These are phyloP conservation scores for Zaprionus taronus DNA, from an alignment of 1,140 invertebrate species.

Conservation along the genomic window DNA sequence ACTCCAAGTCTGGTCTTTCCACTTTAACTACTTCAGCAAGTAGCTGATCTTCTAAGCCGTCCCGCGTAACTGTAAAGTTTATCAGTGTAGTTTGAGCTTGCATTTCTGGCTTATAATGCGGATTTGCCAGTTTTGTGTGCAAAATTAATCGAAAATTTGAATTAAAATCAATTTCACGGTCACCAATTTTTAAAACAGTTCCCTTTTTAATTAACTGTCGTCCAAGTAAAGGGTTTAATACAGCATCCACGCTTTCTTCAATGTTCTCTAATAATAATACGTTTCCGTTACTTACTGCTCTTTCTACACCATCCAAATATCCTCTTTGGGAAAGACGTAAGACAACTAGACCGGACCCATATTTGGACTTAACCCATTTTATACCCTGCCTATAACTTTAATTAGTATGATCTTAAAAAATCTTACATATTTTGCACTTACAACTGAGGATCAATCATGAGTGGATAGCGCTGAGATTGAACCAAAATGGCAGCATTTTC, in stretches of 20 bases:
- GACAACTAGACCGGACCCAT: constrained; percentile 89
- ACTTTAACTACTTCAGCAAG: constrained; percentile 97
- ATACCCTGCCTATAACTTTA: constrained; percentile 89
- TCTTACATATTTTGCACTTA: constrained; percentile 61
- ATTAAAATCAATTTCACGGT: constrained; percentile 96
- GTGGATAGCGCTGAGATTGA: constrained; percentile 95
- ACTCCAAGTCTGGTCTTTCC: constrained; percentile 96
- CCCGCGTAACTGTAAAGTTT: constrained; percentile 97
- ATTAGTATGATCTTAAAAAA: neutral
- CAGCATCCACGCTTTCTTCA: constrained; percentile 94
- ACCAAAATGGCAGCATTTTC: constrained; percentile 97
- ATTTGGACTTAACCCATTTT: constrained; percentile 97
- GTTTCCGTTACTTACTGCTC: constrained; percentile 90
- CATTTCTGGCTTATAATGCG: too few species aligned
- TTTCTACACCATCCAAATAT: constrained; percentile 94
- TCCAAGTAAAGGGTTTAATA: constrained; percentile 95
- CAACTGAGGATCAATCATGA: constrained; percentile 97
- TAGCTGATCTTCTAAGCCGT: constrained; percentile 96
- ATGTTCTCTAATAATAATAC: constrained; percentile 95
- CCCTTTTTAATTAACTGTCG: constrained; percentile 94
- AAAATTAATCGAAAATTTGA: constrained; percentile 92
- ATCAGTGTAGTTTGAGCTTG: constrained; percentile 97
- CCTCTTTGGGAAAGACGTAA: constrained; percentile 92
- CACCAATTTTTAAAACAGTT: constrained; percentile 91
- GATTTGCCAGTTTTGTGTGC: constrained; percentile 97